These are phyloP conservation scores for Tetramorium bicarinatum DNA, from an alignment of 2,888 invertebrate species.

Conservation along the genomic window DNA sequence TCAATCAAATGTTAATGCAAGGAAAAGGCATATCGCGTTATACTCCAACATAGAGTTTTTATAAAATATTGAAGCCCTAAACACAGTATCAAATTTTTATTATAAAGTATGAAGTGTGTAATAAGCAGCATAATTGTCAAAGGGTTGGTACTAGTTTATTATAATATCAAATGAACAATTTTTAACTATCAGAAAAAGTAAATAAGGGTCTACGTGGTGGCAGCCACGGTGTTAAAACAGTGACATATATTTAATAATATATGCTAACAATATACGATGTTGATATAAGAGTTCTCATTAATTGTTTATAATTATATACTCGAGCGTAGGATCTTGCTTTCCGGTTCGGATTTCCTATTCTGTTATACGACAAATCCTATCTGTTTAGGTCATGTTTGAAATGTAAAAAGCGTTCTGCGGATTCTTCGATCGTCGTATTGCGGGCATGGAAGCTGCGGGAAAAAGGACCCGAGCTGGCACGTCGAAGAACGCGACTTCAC, in stretches of 20 bases:
- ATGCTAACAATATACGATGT: neutral
- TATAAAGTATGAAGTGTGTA: too few relatives aligned
- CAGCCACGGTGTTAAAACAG: neutral
- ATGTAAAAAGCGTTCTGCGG: slow-evolving; percentile 53
- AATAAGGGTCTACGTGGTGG: neutral
- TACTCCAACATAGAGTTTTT: neutral
- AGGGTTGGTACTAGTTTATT: neutral
- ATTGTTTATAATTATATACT: neutral
- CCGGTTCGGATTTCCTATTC: neutral
- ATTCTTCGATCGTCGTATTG: slow-evolving; percentile 58
- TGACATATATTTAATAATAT: neutral
- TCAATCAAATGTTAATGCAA: neutral
- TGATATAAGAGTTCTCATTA: neutral
- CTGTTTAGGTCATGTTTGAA: slow-evolving; percentile 55
- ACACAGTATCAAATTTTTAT: neutral
- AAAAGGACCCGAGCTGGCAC: slow-evolving; percentile 52
- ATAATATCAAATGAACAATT: neutral
- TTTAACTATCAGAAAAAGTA: neutral
- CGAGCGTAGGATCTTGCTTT: neutral
- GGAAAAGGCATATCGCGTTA: neutral
- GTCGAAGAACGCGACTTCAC: slow-evolving; percentile 24
- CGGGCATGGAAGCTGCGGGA: slow-evolving; percentile 55
- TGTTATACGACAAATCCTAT: slow-evolving; percentile 45
- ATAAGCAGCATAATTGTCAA: neutral
- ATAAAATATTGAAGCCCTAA: neutral